Evolutionary conservation across 2,797 vertebrate species (phyloP), one percentile per base, ranked within the genome.

Genomic region (Eurystomus glaucurus): DNA sequence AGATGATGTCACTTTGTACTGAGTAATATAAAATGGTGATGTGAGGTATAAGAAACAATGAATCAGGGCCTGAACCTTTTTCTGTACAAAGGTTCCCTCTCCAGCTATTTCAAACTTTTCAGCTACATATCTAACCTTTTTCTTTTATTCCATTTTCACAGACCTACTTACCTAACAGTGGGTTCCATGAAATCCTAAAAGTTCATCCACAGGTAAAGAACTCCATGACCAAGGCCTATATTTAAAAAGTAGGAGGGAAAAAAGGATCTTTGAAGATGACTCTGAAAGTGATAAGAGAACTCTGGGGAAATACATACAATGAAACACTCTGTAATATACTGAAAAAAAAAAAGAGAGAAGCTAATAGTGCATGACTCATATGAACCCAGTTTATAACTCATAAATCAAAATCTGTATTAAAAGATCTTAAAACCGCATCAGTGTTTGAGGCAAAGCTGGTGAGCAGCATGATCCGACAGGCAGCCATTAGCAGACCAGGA

Each of bases 71-170:
- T 72, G 35, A 84, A 54, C 25, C 2, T 76, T 87, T 88, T 87
- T 57, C 46, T 60, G 3, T 50, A 57, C 26, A 62, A 84, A 62
- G 18, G 23, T 62, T 94, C 22, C 25, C 39, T 87, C 46, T 84
- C 46, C 39, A 74, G 20, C 41, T 92, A 55, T 88, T 82, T 95
- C 94, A 74, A 77, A 16, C 37, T 77, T 76, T 90, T 86, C 23
- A 60, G 3, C 20, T 22, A 19, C 2, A 0, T 71, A 35, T 57
- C 35, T 93, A 86, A 58, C 80, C n/a, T 78, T 83, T 37, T 75
- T 33, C 76, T 95, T 95, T 95, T 88, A 72, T 96, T 94, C 64
- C 4, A 22, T 82, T 94, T 90, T 60, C 35, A 58, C 62, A 45
- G 35, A 45, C 35, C 51, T 88, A 62, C 80, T 90, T 88, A 51